phyloP scores from a whole-genome alignment of 53 echinoderm and acorn worm genomes.

The Paracentrotus lividus region DNA sequence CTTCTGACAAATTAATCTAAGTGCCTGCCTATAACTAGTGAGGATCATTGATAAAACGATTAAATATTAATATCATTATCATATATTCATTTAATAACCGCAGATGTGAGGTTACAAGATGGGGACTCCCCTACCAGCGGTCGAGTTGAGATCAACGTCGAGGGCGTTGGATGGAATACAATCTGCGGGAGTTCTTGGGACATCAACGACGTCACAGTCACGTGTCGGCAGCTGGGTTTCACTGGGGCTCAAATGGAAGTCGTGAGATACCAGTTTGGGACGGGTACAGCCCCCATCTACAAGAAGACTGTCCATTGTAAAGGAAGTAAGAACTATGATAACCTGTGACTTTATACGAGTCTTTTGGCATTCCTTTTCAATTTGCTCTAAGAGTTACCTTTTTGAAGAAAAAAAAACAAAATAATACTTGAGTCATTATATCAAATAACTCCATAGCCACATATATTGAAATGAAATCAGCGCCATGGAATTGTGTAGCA shows the following conservation, averaged over 20 bases:
- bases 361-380: no score
- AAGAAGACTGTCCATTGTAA: slow-evolving; percentile 21
- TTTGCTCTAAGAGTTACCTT: no score
- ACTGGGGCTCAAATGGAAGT: slow-evolving; percentile 34
- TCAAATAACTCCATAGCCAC: no score
- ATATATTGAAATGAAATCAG: no score
- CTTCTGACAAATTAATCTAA: no score
- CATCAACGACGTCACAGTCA: slow-evolving; percentile 62
- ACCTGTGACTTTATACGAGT: no score
- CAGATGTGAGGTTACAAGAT: slow-evolving; percentile 56
- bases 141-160: slow-evolving; percentile 55
- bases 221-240: slow-evolving; percentile 56
- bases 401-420: no score
- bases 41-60: no score
- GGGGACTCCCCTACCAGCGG: slow-evolving; percentile 31
- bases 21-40: neutral
- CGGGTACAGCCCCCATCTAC: slow-evolving; percentile 39
- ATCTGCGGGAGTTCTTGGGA: slow-evolving; percentile 65
- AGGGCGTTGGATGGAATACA: slow-evolving; percentile 63
- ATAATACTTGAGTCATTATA: no score
- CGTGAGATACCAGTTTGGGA: neutral
- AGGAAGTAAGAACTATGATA: slow-evolving; percentile 52
- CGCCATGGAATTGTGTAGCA: no score
- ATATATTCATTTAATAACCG: neutral
- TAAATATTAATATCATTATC: neutral